phyloP scores from a whole-genome alignment of 2,888 invertebrate species.

The Sialis fuliginosa region DNA sequence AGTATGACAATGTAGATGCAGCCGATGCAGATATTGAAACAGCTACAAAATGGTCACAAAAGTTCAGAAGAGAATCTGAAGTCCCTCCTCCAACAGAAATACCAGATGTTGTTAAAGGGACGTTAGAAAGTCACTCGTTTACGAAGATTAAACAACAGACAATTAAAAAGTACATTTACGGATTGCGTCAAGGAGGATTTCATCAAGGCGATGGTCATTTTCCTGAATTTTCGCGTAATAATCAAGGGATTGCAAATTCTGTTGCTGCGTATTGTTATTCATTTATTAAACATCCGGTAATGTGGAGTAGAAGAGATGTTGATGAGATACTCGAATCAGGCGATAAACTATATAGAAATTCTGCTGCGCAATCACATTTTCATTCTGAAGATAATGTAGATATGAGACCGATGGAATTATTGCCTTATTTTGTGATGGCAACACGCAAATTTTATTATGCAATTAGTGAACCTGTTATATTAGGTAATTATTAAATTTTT shows the following conservation, averaged over 20 bases:
- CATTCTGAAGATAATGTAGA: constrained; percentile 15
- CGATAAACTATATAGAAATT: constrained; percentile 27
- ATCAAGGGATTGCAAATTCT: constrained; percentile 37
- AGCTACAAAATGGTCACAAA: constrained; percentile 16
- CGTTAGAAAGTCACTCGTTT: constrained; percentile 24
- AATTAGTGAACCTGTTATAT: constrained; percentile 21
- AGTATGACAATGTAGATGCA: constrained; percentile 4
- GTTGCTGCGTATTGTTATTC: constrained; percentile 39
- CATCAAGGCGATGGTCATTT: constrained; percentile 22
- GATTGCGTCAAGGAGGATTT: constrained; percentile 19
- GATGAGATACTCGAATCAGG: constrained; percentile 38
- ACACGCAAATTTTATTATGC: constrained; percentile 24
- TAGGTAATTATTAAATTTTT: constrained; percentile 13
- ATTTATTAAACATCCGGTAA: constrained; percentile 36
- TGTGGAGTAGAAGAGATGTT: constrained; percentile 40
- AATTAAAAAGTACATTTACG: constrained; percentile 21
- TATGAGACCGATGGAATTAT: constrained; percentile 26
- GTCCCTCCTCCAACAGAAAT: constrained; percentile 14
- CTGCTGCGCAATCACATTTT: constrained; percentile 17
- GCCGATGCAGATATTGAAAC: constrained; percentile 3
- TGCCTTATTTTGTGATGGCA: constrained; percentile 29
- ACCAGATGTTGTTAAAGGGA: constrained; percentile 16
- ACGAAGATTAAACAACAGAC: constrained; percentile 20
- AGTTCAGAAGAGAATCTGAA: constrained; percentile 22
- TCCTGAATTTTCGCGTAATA: constrained; percentile 15